Evolutionary conservation across 2,113 vertebrate genomes (phyloP).

Genomic region (Mohoua ochrocephala): DNA sequence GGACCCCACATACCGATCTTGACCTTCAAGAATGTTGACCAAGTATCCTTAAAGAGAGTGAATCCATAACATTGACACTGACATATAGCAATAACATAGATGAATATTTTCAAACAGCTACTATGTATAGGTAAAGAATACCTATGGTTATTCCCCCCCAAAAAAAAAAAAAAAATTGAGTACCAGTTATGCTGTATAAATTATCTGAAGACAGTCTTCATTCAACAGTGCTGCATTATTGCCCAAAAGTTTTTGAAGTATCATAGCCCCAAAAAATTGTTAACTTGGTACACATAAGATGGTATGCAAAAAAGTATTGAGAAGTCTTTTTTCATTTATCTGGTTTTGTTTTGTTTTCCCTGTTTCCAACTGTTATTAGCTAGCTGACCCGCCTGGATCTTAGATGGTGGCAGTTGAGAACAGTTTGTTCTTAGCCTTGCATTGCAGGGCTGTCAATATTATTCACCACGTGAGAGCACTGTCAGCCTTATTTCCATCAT

Average conservation of each 20-base stretch:
- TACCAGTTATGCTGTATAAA: background rate
- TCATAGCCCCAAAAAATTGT: background rate
- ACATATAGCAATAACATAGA: background rate
- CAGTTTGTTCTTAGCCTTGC: background rate
- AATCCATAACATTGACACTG: background rate
- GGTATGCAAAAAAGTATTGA: background rate
- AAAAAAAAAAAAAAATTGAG: background rate
- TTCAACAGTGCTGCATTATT: background rate
- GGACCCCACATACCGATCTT: background rate
- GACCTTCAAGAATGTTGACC: background rate
- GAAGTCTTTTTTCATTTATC: background rate
- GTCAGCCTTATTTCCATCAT: background rate
- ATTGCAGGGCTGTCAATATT: background rate
- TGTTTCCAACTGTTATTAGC: background rate
- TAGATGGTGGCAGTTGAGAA: background rate
- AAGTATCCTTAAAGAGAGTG: background rate
- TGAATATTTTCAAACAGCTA: background rate
- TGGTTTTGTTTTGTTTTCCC: background rate
- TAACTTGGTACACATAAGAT: background rate
- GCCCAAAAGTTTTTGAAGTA: background rate
- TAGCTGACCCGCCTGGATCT: background rate
- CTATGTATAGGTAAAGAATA: background rate
- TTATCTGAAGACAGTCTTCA: background rate
- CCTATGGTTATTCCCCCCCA: background rate
- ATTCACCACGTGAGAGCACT: background rate